Evolutionary conservation across 2,797 vertebrate genomes (phyloP), one percentile per base, ranked within the genome.

Genomic region (Carduelis carduelis): DNA sequence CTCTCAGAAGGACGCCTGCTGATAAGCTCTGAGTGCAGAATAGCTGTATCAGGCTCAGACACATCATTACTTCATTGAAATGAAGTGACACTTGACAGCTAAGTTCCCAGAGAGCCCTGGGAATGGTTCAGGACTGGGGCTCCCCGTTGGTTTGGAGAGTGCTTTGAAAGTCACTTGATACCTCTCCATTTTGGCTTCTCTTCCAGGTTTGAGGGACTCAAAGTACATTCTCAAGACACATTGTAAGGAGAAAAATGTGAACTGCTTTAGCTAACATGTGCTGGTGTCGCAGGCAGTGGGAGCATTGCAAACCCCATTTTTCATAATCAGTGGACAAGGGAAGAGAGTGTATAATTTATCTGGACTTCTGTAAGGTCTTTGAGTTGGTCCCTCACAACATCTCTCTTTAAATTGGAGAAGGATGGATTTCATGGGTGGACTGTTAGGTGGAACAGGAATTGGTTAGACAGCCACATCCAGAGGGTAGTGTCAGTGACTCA

Each of bases 71-170:
- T 78, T 87, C 87, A 34, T 71, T 90, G 78, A 77, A 94, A 83
- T 79, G 46, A 87, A 94, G 84, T 89, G 90, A 71, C 65, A 71
- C 61, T 92, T 95, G 84, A 92, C 85, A 80, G 83, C 57, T 41
- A 83, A 87, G 72, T 71, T 85, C 64, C 72, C 27, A 27, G 61
- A 89, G 78, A 87, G 46, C 49, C 23, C 43, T 81, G 50, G 50
- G 65, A 85, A 83, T 64, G 35, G 23, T 77, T 85, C 76, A 89
- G 69, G 37, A 66, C 46, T 20, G 32, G 71, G 56, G 20, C 19
- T 91, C 32, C 72, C 53, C 2, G 22, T 83, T 86, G 69, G 16
- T 86, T 85, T 94, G 72, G 28, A 92, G 84, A 71, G 43, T 57
- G 69, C 61, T 91, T 86, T 16, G 2, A 11, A 94, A 91, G 65